Percentiles rank a stretch among this genome's conserved stretches.
Evolutionary conservation across 35 echinoderm and acorn worm species (phyloP).

Genomic region (Ophiothrix spiculata): DNA sequence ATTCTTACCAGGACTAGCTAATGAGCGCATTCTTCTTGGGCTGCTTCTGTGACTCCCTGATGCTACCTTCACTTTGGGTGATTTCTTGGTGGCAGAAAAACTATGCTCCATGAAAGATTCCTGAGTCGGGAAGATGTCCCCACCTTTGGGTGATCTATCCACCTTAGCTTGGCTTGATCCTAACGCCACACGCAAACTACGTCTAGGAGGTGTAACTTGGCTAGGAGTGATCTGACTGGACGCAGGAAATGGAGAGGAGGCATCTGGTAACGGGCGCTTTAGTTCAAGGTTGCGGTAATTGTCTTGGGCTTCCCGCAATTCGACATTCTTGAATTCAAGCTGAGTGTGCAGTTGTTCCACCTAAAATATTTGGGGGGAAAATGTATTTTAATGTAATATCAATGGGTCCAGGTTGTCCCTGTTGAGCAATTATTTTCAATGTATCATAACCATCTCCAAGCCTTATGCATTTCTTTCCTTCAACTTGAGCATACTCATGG

Average conservation of each 20-base stretch:
- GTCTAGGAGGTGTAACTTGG: constrained; percentile 37
- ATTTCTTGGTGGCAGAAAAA: constrained; percentile 12
- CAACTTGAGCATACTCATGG: too few relatives aligned
- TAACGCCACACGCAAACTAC: constrained; percentile 15
- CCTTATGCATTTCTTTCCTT: too few relatives aligned
- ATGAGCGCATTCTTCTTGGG: constrained; percentile 8
- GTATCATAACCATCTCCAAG: too few relatives aligned
- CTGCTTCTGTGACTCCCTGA: constrained; percentile 31
- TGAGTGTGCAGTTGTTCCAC: constrained; percentile 82
- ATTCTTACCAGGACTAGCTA: constrained; percentile 46
- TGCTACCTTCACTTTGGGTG: constrained; percentile 20
- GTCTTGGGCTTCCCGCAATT: constrained; percentile 75
- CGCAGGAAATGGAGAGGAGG: not conserved
- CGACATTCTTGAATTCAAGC: constrained; percentile 81
- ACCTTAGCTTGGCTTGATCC: not conserved
- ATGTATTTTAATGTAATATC: too few relatives aligned
- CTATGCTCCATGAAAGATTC: constrained; percentile 63
- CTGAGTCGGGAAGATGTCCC: constrained; percentile 59
- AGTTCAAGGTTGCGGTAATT: constrained; percentile 43
- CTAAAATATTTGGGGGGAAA: constrained; percentile 21
- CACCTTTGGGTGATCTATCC: not conserved
- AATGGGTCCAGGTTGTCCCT: too few relatives aligned
- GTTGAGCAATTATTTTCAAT: too few relatives aligned
- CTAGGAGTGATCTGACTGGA: too few relatives aligned
- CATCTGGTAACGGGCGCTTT: not conserved